phyloP scores from a whole-genome alignment of 1,140 invertebrate species.

The Acromyrmex echinatior region DNA sequence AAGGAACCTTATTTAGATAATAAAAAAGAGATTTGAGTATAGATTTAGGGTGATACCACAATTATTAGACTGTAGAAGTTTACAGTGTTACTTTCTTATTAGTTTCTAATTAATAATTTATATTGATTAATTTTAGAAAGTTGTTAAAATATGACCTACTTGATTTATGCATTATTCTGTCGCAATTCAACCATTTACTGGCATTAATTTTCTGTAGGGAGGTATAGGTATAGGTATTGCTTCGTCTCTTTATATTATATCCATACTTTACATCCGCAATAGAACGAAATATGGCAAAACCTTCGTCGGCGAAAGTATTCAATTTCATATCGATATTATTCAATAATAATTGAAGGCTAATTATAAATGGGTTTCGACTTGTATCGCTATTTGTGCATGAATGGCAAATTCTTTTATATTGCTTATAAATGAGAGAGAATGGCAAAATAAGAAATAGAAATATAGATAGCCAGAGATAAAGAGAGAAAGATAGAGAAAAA shows the following conservation, averaged over 20 bases:
- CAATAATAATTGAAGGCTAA: slow-evolving; percentile 16
- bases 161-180: not conserved
- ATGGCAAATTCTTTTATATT: not conserved
- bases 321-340: slow-evolving; percentile 33
- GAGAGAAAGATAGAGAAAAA: not conserved
- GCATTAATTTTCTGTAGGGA: not conserved
- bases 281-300: slow-evolving; percentile 7
- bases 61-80: not conserved
- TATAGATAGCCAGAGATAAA: not conserved
- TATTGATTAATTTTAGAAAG: not conserved
- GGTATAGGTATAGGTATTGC: not conserved
- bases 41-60: not conserved
- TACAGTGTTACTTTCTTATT: not conserved
- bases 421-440: not conserved
- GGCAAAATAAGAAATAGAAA: not conserved
- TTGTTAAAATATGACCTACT: not conserved
- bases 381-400: slow-evolving; percentile 4
- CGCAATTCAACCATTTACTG: not conserved
- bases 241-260: not conserved
- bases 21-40: not conserved
- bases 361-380: not conserved
- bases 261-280: not conserved
- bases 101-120: not conserved
- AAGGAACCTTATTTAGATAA: not conserved
- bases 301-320: slow-evolving; percentile 18